Conservation (phyloP, 1,140 invertebrate species). For the Anastrepha obliqua region DNA sequence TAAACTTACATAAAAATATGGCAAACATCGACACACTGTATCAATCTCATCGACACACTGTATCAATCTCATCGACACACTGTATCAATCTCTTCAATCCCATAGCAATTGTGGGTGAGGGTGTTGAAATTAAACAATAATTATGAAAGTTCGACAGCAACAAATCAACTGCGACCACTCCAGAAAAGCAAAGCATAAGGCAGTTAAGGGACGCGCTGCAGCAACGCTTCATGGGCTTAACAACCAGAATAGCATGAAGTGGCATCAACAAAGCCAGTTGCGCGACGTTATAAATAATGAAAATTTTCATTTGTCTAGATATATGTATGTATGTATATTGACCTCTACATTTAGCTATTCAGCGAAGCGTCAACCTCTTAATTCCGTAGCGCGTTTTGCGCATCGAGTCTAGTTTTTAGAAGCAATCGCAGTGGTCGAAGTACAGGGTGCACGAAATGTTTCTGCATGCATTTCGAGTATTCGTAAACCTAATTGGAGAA, state of each 20-base stretch:
- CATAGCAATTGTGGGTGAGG: not conserved
- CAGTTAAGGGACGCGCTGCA: conserved; percentile 17
- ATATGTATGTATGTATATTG: not conserved
- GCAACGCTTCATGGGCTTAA: conserved; percentile 42
- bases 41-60: too few relatives aligned
- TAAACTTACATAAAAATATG: too few relatives aligned
- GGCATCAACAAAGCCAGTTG: not conserved
- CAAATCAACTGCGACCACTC: not conserved
- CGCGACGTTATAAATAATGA: not conserved
- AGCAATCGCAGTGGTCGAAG: not conserved
- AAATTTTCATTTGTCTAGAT: not conserved
- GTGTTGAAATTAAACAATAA: conserved; percentile 32
- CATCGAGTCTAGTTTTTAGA: not conserved
- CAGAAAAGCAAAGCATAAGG: not conserved
- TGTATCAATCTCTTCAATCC: not conserved
- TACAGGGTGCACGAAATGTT: not conserved
- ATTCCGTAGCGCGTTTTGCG: not conserved
- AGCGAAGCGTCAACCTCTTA: not conserved
- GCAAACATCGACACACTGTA: too few relatives aligned
- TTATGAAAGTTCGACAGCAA: not conserved
- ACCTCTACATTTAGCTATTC: conserved; percentile 16
- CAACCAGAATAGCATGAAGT: not conserved
- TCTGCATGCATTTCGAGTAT: too few relatives aligned
- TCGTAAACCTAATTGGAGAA: too few relatives aligned
- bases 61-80: not conserved